Evolutionary conservation across 2,113 vertebrate species (phyloP).

Genomic region (Acrocephalus arundinaceus): DNA sequence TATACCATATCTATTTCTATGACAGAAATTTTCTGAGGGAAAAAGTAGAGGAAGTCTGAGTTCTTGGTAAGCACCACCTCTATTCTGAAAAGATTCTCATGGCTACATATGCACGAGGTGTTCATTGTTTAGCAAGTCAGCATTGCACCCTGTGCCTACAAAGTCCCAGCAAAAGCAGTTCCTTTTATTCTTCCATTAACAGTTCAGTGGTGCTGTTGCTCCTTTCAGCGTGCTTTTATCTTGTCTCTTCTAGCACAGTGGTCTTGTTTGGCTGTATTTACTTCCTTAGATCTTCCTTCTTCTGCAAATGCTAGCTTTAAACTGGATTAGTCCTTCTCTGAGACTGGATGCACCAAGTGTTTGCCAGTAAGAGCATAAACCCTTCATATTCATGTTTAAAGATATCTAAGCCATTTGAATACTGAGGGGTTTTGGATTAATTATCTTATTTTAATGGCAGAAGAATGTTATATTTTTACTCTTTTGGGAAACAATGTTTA

Average conservation of each 20-base stretch:
- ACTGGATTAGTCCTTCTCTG: neutral
- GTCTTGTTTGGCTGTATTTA: neutral
- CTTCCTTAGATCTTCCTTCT: neutral
- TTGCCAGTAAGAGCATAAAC: neutral
- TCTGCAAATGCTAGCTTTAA: neutral
- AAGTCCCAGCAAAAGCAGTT: neutral
- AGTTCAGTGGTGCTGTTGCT: neutral
- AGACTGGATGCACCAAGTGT: neutral
- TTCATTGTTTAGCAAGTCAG: neutral
- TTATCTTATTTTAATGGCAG: neutral
- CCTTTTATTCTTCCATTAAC: neutral
- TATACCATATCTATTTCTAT: neutral
- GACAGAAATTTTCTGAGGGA: neutral
- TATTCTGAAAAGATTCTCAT: neutral
- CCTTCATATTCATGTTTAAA: neutral
- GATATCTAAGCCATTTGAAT: conserved; percentile 2
- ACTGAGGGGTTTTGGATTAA: neutral
- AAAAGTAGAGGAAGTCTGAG: neutral
- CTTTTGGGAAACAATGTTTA: neutral
- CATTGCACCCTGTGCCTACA: neutral
- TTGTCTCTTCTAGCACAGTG: neutral
- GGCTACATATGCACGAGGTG: neutral
- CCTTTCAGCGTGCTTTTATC: neutral
- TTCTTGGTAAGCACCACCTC: neutral
- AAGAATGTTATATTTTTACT: conserved; percentile 47